phyloP scores from a whole-genome alignment of 2,797 vertebrate genomes.

The Sparidentex hasta region DNA sequence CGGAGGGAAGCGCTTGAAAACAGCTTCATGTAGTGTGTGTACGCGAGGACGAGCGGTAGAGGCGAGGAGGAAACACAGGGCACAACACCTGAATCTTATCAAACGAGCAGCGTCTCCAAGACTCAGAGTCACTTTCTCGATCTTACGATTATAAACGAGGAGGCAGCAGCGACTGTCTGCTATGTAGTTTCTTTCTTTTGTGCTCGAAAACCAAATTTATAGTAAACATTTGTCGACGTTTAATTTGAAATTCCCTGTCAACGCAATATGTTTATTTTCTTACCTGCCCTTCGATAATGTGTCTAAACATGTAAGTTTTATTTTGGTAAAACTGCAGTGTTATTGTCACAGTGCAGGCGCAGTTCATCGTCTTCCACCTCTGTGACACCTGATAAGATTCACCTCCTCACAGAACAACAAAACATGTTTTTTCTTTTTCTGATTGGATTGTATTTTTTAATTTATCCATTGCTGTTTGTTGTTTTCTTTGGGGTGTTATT shows the following conservation, averaged over 20 bases:
- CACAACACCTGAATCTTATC: conserved; percentile 30
- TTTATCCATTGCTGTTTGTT: conserved; percentile 46
- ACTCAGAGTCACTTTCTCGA: conserved; percentile 17
- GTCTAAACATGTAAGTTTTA: conserved; percentile 6
- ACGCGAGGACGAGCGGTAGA: conserved; percentile 16
- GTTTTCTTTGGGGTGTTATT: conserved; percentile 23
- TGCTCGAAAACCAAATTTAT: conserved; percentile 56
- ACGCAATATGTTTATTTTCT: conserved; percentile 9
- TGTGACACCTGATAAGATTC: conserved; percentile 9
- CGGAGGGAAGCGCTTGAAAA: conserved; percentile 23
- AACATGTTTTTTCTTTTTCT: conserved; percentile 21
- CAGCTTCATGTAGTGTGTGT: conserved; percentile 12
- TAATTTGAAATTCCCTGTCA: conserved; percentile 35
- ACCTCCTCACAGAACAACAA: conserved; percentile 23
- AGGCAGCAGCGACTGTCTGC: neutral
- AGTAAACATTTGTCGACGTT: conserved; percentile 62
- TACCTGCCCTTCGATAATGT: conserved; percentile 29
- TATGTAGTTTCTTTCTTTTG: neutral
- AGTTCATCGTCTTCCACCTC: conserved; percentile 34
- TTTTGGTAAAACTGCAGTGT: conserved; percentile 38
- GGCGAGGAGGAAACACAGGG: conserved; percentile 6
- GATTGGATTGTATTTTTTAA: conserved; percentile 58
- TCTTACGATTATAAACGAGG: neutral
- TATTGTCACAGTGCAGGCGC: conserved; percentile 12
- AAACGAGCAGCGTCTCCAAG: neutral